Evolutionary conservation across 2,888 invertebrate species (phyloP).

Genomic region (Drosophila pullipes): DNA sequence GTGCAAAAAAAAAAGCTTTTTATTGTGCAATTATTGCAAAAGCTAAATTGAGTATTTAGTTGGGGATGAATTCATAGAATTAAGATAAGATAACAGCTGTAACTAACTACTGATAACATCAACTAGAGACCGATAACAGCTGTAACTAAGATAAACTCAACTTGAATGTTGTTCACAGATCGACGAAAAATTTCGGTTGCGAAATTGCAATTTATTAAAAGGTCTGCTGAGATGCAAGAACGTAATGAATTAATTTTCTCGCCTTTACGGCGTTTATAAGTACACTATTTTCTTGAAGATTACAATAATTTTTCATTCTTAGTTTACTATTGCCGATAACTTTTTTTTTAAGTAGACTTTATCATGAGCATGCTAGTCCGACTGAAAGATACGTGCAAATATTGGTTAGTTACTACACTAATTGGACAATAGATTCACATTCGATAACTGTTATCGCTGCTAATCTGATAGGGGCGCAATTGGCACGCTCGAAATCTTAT

Average conservation of each 20-base stretch:
- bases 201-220: too few relatives aligned
- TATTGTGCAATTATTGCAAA: background rate
- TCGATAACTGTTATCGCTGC: background rate
- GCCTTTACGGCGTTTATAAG: too few relatives aligned
- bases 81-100: background rate
- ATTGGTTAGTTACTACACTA: background rate
- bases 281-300: background rate
- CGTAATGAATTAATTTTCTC: too few relatives aligned
- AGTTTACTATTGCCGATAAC: background rate
- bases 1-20: background rate
- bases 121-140: too few relatives aligned
- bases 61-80: background rate
- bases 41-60: background rate
- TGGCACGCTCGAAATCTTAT: background rate
- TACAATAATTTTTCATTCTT: background rate
- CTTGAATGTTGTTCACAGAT: too few relatives aligned
- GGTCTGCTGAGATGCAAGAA: too few relatives aligned
- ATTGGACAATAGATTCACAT: background rate
- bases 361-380: background rate
- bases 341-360: background rate
- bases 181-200: too few relatives aligned
- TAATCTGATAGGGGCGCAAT: slow-evolving; percentile 13
- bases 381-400: background rate
- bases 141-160: too few relatives aligned
- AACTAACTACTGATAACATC: background rate